Evolutionary conservation across 1,140 invertebrate genomes (phyloP).

Genomic region (Phymorhynchus buccinoides): DNA sequence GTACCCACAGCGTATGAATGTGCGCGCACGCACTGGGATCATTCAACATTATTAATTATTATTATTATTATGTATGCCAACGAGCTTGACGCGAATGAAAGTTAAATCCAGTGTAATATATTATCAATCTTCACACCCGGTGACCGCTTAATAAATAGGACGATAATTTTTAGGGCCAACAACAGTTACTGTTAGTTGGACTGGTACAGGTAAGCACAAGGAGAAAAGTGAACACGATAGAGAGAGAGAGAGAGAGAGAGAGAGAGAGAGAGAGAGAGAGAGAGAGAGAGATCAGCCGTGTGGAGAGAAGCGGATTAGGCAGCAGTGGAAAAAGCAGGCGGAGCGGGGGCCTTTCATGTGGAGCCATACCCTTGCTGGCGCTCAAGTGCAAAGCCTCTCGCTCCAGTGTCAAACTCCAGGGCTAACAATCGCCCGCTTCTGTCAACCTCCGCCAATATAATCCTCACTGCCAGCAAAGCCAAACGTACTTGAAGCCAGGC

Average conservation of each 20-base stretch:
- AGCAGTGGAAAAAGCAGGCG: neutral
- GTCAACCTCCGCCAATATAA: neutral
- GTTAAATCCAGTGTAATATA: no score
- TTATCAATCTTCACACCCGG: no score
- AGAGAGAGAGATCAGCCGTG: conserved; percentile 3
- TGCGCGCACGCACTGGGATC: no score
- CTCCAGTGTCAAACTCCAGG: conserved; percentile 3
- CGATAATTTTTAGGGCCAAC: no score
- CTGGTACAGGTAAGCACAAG: no score
- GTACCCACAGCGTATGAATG: no score
- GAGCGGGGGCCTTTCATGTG: neutral
- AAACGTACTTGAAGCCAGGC: neutral
- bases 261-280: neutral
- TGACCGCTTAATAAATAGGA: no score
- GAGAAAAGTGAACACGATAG: neutral
- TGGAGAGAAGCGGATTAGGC: neutral
- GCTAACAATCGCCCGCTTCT: neutral
- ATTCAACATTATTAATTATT: no score
- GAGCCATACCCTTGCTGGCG: neutral
- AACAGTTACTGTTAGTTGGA: no score
- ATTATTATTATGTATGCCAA: no score
- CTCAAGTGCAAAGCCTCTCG: conserved; percentile 5
- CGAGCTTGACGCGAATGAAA: no score
- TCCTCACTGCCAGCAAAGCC: neutral
- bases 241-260: conserved; percentile 11